Evolutionary conservation across 2,797 vertebrate genomes (phyloP), one percentile per base, ranked within the genome.

Genomic region (Ispidina lecontei): DNA sequence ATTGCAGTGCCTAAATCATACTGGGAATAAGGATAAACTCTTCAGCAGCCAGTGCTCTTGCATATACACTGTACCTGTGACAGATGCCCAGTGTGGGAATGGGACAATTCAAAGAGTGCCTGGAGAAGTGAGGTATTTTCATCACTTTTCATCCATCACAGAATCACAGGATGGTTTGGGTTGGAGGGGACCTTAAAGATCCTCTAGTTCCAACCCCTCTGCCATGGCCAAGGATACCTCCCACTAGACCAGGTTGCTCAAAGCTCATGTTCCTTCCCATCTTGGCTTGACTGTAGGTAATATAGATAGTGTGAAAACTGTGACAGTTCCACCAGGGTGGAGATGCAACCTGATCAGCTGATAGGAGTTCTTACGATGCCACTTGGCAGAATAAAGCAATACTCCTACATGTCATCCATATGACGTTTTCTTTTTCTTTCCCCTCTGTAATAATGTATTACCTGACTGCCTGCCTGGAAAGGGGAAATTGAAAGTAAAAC

Each of bases 401-500:
- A 31, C 14, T n/a, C 29, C 16, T 62, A n/a, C 8, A 39, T 39
- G 37, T 39, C 37, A 26, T 43, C 76, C 43, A n/a, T 26, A 16
- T 43, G n/a, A 51, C 18, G 29, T 76, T 93, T 86, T n/a, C 10
- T 26, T 59, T 28, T 58, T 59, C 26, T 58, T 35, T 49, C 16
- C 56, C 12, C 7, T 12, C 10, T 28, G 15, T 51, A 37, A 12
- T 44, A 37, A 3, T 39, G 43, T 58, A 46, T 54, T 79, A 46
- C 41, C 58, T 49, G 55, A 14, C 51, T 56, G 69, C 55, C 55
- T 51, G 43, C 55, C 55, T 51, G 43, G 33, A 55, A 64, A 84
- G 55, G 22, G 37, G 64, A 93, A 88, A 59, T 11, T n/a, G 29
- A 37, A 73, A 88, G 39, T 35, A 71, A 80, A 90, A 60, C 17